phyloP scores from a whole-genome alignment of 2,113 vertebrate species.

The rat (Rattus norvegicus) region DNA sequence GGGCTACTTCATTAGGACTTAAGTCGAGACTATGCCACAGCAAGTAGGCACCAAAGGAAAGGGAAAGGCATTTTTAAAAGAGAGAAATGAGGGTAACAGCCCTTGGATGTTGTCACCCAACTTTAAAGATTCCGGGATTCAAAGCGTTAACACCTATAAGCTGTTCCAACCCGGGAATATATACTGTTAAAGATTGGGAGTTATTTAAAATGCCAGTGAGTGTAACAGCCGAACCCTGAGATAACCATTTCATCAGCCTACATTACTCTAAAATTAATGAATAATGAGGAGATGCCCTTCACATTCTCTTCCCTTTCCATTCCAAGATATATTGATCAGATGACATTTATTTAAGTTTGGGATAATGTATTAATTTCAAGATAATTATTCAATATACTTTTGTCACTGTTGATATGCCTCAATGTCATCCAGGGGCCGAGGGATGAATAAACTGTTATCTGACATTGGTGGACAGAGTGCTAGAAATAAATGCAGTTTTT shows the following conservation, averaged over 20 bases:
- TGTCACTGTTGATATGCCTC: conserved; percentile 98
- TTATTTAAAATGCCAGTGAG: conserved; percentile 95
- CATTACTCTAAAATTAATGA: conserved; percentile 96
- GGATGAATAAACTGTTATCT: conserved; percentile 94
- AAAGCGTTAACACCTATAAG: conserved; percentile 88
- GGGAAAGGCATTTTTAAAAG: conserved; percentile 59
- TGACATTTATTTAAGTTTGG: conserved; percentile 98
- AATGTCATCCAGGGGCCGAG: conserved; percentile 91
- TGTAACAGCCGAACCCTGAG: conserved; percentile 94
- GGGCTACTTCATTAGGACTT: conserved; percentile 76
- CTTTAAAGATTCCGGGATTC: conserved; percentile 80
- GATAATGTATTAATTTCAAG: conserved; percentile 98
- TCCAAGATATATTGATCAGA: conserved; percentile 95
- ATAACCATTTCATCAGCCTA: conserved; percentile 98
- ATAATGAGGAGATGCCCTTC: conserved; percentile 97
- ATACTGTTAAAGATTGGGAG: conserved; percentile 93
- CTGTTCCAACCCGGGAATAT: conserved; percentile 88
- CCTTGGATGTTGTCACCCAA: conserved; percentile 25
- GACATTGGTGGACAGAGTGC: conserved; percentile 91
- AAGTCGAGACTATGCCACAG: conserved; percentile 8
- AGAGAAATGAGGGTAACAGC: conserved; percentile 48
- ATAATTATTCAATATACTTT: conserved; percentile 99
- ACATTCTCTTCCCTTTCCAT: conserved; percentile 93
- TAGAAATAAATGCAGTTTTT: conserved; percentile 90
- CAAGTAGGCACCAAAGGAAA: conserved; percentile 53